Evolutionary conservation across 1,140 invertebrate species (phyloP).

Genomic region (Drosophila auraria): DNA sequence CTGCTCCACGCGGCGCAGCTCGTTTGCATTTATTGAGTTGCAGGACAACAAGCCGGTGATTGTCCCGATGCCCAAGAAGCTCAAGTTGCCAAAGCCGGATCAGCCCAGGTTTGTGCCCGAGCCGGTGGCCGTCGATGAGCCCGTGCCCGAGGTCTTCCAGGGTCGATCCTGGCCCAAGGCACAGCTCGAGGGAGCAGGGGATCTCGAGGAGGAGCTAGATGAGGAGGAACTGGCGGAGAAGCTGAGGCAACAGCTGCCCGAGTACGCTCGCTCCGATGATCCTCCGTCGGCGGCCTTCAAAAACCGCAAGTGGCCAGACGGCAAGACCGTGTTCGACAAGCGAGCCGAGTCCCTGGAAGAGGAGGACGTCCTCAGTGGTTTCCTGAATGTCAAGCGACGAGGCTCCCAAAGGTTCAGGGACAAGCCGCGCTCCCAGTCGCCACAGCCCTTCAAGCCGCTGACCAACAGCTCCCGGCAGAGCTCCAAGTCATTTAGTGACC

Average conservation of each 20-base stretch:
- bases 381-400: slow-evolving; percentile 34
- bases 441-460: slow-evolving; percentile 63
- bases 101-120: slow-evolving; percentile 58
- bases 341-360: slow-evolving; percentile 33
- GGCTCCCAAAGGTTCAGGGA: slow-evolving; percentile 23
- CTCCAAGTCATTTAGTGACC: slow-evolving; percentile 66
- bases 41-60: slow-evolving; percentile 78
- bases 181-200: slow-evolving; percentile 28
- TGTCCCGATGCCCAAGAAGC: slow-evolving; percentile 78
- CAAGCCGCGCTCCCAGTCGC: slow-evolving; percentile 70
- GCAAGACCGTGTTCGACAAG: slow-evolving; percentile 66
- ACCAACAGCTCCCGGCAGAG: slow-evolving; percentile 49
- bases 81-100: slow-evolving; percentile 66
- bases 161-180: slow-evolving; percentile 76
- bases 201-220: slow-evolving; percentile 51
- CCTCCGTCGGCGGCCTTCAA: slow-evolving; percentile 63
- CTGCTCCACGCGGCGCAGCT: slow-evolving; percentile 75
- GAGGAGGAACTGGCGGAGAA: slow-evolving; percentile 28
- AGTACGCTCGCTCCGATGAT: slow-evolving; percentile 68
- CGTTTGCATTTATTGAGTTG: slow-evolving; percentile 84
- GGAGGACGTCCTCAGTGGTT: slow-evolving; percentile 43
- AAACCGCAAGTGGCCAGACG: slow-evolving; percentile 80
- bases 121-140: slow-evolving; percentile 44
- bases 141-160: slow-evolving; percentile 74
- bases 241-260: slow-evolving; percentile 49